phyloP scores from a whole-genome alignment of 2,888 invertebrate species.

The Trilocha varians region DNA sequence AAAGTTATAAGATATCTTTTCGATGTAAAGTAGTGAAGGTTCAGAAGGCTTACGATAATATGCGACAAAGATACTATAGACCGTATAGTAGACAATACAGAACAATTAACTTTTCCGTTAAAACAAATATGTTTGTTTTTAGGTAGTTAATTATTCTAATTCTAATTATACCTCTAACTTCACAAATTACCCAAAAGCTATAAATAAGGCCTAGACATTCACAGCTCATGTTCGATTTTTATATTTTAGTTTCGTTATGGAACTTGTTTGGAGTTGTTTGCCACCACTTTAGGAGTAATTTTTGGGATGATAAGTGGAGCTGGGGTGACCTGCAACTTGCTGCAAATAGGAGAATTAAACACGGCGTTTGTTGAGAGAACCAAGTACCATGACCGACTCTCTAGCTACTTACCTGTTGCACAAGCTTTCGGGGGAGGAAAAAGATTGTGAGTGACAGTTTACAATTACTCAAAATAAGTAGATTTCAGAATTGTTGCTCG shows the following conservation, averaged over 20 bases:
- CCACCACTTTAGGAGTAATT: constrained; percentile 40
- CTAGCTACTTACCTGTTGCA: constrained; percentile 47
- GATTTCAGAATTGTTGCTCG: too few species aligned
- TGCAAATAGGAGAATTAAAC: constrained; percentile 76
- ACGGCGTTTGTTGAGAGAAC: constrained; percentile 73
- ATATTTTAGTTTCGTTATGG: constrained; percentile 49
- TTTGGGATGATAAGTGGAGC: constrained; percentile 51
- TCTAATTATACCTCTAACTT: too few species aligned
- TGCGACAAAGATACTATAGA: too few species aligned
- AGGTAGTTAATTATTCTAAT: too few species aligned
- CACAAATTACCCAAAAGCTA: too few species aligned
- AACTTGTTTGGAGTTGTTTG: constrained; percentile 43
- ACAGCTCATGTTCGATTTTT: not conserved
- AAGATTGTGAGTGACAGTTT: constrained; percentile 38
- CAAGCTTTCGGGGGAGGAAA: constrained; percentile 49
- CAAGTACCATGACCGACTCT: constrained; percentile 31
- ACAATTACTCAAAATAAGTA: not conserved
- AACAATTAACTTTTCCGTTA: too few species aligned
- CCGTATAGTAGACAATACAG: too few species aligned
- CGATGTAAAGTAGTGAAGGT: too few species aligned
- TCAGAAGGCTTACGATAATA: too few species aligned
- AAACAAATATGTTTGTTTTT: too few species aligned
- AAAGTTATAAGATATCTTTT: too few species aligned
- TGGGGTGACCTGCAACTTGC: constrained; percentile 70
- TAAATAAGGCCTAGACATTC: not conserved